Base-by-base conservation (phyloP, 2,888 invertebrate species). In the Xanthia togata region DNA sequence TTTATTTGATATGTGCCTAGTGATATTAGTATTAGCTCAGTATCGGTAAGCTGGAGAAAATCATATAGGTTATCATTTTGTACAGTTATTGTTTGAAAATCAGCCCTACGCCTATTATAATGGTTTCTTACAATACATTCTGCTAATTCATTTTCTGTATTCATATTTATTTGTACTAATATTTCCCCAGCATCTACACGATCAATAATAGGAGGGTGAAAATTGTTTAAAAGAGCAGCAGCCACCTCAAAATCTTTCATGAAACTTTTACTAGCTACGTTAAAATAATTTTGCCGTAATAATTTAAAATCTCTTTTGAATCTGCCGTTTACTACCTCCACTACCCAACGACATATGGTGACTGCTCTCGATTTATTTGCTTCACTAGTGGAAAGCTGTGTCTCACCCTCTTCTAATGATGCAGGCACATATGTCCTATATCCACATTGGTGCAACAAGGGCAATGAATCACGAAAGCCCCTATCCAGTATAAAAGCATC, bases 291-390 rank as follows among this genome's bases (percentile, higher is more conserved):
- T 81, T 76, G 76, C 35, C 78, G 53, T 44, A 80, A 80, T 60
- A 78, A 57, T 68, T 71, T 79, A 75, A 80, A 82, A 70, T 78
- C 80, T 11, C 80, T 41, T 68, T 79, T 79, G 47, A 82, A 79
- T 50, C 73, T 57, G 17, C 77, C 80, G 9, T 79, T 82, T 0
- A 82, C 55, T 3, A 71, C 35, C 6, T 64, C 47, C 35, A 81
- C 78, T 4, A 77, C 68, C 81, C 75, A 76, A 38, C 78, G 64
- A 8, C 68, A 73, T 35, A 78, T 73, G 70, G 79, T 82, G 50
- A 82, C 78, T 59, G 67, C 62, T 53, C 82, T 72, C 5, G 77
- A 75, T 67, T 80, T 77, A 73, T 82, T 78, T 47, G 77, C 79
- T 50, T 77, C 69, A 17, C 26, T 64, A 20, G 78, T 81, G 5